Evolutionary conservation across 2,888 invertebrate species (phyloP).

Genomic region (Lepidocyrtinus sp.): DNA sequence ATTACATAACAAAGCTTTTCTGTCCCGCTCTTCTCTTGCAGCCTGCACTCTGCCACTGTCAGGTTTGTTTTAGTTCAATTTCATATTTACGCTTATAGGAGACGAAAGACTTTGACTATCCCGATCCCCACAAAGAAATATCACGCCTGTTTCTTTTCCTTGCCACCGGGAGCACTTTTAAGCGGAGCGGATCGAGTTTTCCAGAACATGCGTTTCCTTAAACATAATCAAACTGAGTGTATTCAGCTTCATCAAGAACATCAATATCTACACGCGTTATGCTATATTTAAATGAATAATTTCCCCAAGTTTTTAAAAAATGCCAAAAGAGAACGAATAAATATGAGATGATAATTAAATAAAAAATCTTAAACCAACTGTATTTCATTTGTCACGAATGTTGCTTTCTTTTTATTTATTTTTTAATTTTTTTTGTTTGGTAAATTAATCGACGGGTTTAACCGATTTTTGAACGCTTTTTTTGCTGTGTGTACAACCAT

Average conservation of each 20-base stretch:
- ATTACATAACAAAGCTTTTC: background rate
- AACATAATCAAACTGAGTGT: background rate
- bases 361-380: background rate
- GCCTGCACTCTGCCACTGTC: background rate
- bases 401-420: constrained; percentile 53
- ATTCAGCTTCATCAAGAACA: background rate
- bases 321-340: background rate
- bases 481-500: constrained; percentile 55
- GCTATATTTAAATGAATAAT: background rate
- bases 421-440: constrained; percentile 50
- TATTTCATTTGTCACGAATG: constrained; percentile 50
- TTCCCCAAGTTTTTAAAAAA: background rate
- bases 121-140: background rate
- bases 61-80: too few relatives aligned
- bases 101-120: background rate
- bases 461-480: constrained; percentile 55
- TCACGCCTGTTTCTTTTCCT: background rate
- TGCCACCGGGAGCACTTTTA: background rate
- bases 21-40: background rate
- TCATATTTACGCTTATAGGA: too few relatives aligned
- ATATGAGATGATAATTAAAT: background rate
- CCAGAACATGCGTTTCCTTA: background rate
- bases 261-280: background rate
- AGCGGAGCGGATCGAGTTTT: background rate
- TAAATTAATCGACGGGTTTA: constrained; percentile 61